phyloP scores from a whole-genome alignment of 2,113 vertebrate genomes.

The Chlamydotis undulata region DNA sequence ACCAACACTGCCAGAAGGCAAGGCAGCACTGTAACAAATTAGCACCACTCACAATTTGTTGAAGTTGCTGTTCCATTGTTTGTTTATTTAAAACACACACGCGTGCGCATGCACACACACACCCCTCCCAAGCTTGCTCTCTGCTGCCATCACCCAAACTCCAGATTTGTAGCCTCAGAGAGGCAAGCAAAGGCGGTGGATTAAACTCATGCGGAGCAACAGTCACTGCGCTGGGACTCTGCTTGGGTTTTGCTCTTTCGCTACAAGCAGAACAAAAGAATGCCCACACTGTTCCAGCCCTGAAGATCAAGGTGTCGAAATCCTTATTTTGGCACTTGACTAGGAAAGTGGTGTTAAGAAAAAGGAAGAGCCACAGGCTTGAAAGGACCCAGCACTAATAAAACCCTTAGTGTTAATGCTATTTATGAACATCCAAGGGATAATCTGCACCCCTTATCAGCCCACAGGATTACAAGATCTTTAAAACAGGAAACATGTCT shows the following conservation, averaged over 20 bases:
- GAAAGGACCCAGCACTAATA: slow-evolving; percentile 3
- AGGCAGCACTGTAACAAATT: slow-evolving; percentile 56
- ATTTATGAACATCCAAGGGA: slow-evolving; percentile 53
- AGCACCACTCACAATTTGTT: slow-evolving; percentile 52
- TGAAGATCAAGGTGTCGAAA: not conserved
- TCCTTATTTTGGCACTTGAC: not conserved
- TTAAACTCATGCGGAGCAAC: slow-evolving; percentile 14
- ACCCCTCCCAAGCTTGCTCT: slow-evolving; percentile 23
- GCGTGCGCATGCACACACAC: not conserved
- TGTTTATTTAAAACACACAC: slow-evolving; percentile 55
- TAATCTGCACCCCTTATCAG: slow-evolving; percentile 43
- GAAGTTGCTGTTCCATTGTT: slow-evolving; percentile 60
- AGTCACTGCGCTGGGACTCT: not conserved
- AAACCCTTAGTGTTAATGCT: slow-evolving; percentile 39
- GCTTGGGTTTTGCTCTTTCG: not conserved
- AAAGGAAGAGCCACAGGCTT: not conserved
- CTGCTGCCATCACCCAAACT: slow-evolving; percentile 57
- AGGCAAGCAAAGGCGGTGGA: not conserved
- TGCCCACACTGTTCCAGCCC: not conserved
- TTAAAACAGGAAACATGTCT: slow-evolving; percentile 34
- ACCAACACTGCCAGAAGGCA: slow-evolving; percentile 63
- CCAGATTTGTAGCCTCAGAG: not conserved
- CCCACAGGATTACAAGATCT: slow-evolving; percentile 27
- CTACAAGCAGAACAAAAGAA: not conserved
- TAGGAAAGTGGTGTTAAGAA: not conserved